Base-by-base conservation (phyloP, 2,113 vertebrate genomes). In the Campylomormyrus numenius region DNA sequence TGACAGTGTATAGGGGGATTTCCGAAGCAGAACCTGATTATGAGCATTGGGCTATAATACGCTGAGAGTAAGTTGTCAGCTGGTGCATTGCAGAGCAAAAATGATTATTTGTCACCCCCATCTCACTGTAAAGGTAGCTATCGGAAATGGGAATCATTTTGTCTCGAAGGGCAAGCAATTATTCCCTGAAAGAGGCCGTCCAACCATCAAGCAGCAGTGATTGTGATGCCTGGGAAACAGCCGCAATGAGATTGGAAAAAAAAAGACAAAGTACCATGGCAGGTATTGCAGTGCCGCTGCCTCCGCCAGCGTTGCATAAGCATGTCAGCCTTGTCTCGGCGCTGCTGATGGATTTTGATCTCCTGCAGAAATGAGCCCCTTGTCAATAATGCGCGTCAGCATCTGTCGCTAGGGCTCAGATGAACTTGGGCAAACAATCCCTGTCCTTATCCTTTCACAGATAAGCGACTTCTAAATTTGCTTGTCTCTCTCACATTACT, bases 341-440 rank as follows among this genome's bases (percentile, higher is more conserved):
- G 31, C 50, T 1, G 17, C 86, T 88, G 56, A 66, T 62, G 56
- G 35, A 66, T 53, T 88, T 45, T 88, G 87, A 88, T 42, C 87
- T 88, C 21, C 85, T 19, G 39, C 87, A 88, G 56, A 66, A 88
- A 88, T 88, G 53, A 62, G 35, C 56, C 42, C 35, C 56, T 87
- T 87, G 85, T 87, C 85, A 87, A 88, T 88, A 46, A 88, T 45
- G 52, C 21, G 66, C 53, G 31, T 66, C 56, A n/a, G 53, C 52
- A 58, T 66, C 87, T 88, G 87, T 88, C 39, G 87, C 39, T 15
- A 7, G 21, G 56, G 31, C 87, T 66, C 56, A 24, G 56, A 87
- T 52, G 85, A 31, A 50, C n/a, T 52, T 87, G 85, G 48, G 66
- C 31, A 58, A 87, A 35, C 49, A 87, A 35, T 35, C 49, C 86